Conservation (phyloP, 2,113 vertebrate genomes). For the Argyrosomus japonicus region DNA sequence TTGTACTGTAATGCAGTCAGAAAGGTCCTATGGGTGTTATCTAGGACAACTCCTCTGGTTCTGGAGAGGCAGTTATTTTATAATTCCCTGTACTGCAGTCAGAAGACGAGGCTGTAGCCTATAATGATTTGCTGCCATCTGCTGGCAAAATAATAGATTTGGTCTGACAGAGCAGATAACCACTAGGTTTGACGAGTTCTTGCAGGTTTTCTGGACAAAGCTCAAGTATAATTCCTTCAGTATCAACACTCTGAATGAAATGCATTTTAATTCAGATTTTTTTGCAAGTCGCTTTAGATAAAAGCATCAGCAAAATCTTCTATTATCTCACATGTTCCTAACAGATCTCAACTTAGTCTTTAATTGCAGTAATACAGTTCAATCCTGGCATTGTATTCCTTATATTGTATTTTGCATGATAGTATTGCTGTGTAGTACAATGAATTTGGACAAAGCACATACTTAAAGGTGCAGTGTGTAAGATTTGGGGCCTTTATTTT, state of each 20-base stretch:
- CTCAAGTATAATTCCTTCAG: neutral
- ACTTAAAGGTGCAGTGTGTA: no score
- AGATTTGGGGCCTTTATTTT: no score
- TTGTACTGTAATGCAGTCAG: neutral
- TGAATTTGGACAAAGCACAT: neutral
- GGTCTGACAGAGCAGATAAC: neutral
- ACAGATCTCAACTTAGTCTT: neutral
- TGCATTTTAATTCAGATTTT: neutral
- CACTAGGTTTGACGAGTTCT: neutral
- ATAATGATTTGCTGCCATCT: conserved; percentile 70
- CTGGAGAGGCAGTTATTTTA: conserved; percentile 17
- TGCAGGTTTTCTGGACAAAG: neutral
- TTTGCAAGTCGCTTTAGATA: no score
- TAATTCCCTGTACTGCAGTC: neutral
- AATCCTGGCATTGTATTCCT: neutral
- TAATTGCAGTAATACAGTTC: neutral
- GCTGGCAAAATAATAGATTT: conserved; percentile 34
- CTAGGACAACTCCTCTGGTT: conserved; percentile 13
- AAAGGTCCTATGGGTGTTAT: conserved; percentile 1
- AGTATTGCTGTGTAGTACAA: neutral
- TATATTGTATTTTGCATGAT: neutral
- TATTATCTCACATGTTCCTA: neutral
- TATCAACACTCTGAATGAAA: neutral
- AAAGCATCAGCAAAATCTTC: no score
- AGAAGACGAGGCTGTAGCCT: neutral